Conservation (phyloP, 2,113 vertebrate species). For the Pelusios castaneus region DNA sequence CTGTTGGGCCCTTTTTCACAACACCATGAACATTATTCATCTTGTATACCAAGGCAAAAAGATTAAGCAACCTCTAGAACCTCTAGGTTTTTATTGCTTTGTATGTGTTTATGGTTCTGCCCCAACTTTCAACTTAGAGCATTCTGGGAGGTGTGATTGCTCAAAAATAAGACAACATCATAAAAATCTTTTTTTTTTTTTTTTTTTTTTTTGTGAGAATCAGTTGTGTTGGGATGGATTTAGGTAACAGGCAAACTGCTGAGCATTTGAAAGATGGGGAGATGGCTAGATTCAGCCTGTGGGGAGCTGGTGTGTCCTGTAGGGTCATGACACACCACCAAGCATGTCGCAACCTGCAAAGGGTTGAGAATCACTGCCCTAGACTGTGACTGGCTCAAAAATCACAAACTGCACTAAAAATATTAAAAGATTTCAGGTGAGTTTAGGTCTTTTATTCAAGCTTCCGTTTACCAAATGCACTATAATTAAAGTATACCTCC, state of each 20-base stretch:
- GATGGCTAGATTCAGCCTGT: too few species aligned
- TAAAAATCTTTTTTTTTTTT: background rate
- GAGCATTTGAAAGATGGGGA: background rate
- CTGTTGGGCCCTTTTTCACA: background rate
- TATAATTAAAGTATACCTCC: background rate
- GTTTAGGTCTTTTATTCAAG: background rate
- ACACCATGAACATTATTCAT: background rate
- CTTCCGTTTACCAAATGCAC: background rate
- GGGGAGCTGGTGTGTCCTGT: too few species aligned
- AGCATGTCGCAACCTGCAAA: too few species aligned
- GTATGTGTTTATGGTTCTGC: slow-evolving; percentile 17
- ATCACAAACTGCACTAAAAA: background rate
- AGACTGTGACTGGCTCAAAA: background rate
- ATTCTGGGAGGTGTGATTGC: slow-evolving; percentile 1
- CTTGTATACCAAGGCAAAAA: background rate
- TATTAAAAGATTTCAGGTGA: background rate
- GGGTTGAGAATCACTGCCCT: background rate
- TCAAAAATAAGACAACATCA: rapidly evolving
- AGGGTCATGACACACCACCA: too few species aligned
- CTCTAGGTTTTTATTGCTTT: slow-evolving; percentile 21
- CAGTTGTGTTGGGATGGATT: background rate
- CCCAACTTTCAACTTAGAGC: slow-evolving; percentile 19
- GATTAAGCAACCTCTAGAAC: background rate
- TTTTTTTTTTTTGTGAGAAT: background rate
- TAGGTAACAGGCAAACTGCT: background rate